Evolutionary conservation across 1,140 invertebrate genomes (phyloP).

Genomic region (Drosophila funebris): DNA sequence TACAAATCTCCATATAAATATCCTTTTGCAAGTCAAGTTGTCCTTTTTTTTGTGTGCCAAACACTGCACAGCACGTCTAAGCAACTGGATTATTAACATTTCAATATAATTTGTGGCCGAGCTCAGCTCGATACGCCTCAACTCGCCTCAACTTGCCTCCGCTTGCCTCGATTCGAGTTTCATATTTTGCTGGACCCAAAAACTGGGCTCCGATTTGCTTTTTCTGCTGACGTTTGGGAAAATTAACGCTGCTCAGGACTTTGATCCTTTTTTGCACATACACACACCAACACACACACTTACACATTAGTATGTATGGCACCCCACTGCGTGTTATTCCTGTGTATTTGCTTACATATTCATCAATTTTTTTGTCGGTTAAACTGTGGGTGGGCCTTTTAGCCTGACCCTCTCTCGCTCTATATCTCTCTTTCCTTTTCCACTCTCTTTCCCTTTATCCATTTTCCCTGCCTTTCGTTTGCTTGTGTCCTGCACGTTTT

Average conservation of each 20-base stretch:
- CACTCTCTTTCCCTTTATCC: not conserved
- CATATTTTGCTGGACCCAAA: conserved; percentile 19
- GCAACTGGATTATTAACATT: conserved; percentile 82
- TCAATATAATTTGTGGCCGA: conserved; percentile 77
- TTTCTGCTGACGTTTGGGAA: conserved; percentile 74
- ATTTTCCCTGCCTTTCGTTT: not conserved
- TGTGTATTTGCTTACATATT: conserved; percentile 78
- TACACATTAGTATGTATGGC: conserved; percentile 42
- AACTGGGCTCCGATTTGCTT: conserved; percentile 49
- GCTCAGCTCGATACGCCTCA: not conserved
- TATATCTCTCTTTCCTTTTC: not conserved
- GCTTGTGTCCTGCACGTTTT: conserved; percentile 58
- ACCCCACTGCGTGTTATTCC: conserved; percentile 61
- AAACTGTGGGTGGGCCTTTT: conserved; percentile 60
- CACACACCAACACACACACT: not conserved
- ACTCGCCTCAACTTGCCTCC: not conserved
- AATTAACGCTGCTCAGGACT: conserved; percentile 79
- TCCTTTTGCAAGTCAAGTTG: conserved; percentile 70
- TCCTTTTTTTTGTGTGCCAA: conserved; percentile 63
- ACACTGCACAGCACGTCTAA: conserved; percentile 68
- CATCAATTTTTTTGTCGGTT: conserved; percentile 79
- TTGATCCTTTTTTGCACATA: conserved; percentile 69
- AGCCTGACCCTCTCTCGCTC: too few species aligned
- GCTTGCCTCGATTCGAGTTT: not conserved
- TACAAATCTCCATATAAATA: conserved; percentile 80